Percentiles rank a stretch among this genome's conserved stretches.
These are phyloP conservation scores for Erythrolamprus reginae DNA, from an alignment of 2,113 vertebrate species.

Conservation along the genomic window DNA sequence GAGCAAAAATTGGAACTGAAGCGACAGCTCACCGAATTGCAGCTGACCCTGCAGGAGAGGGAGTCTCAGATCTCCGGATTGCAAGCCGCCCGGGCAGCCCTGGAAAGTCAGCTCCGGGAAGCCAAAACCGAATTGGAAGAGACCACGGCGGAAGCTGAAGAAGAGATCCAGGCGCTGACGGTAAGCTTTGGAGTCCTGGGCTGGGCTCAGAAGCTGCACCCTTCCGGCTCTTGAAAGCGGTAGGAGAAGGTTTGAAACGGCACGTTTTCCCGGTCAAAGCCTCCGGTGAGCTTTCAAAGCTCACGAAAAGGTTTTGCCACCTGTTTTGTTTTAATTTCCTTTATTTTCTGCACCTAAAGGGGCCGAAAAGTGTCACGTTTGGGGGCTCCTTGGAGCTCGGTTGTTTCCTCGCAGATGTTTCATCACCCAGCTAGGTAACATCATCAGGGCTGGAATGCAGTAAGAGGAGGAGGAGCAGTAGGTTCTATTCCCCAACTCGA, in stretches of 20 bases:
- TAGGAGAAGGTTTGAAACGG: not conserved
- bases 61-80: slow-evolving; percentile 90
- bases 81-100: slow-evolving; percentile 83
- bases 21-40: slow-evolving; percentile 90
- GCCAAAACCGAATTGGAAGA: slow-evolving; percentile 96
- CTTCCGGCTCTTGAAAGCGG: not conserved
- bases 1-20: slow-evolving; percentile 95
- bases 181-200: slow-evolving; percentile 63
- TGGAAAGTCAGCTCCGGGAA: slow-evolving; percentile 91
- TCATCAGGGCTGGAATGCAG: too few species aligned
- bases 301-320: not conserved
- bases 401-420: too few species aligned
- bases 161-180: slow-evolving; percentile 95
- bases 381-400: too few species aligned
- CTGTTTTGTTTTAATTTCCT: too few species aligned
- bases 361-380: too few species aligned
- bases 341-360: too few species aligned
- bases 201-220: not conserved
- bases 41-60: slow-evolving; percentile 90
- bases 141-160: slow-evolving; percentile 94
- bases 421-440: too few species aligned
- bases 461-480: too few species aligned
- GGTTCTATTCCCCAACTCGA: not conserved
- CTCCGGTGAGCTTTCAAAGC: not conserved
- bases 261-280: not conserved